Evolutionary conservation across 2,888 invertebrate genomes (phyloP).

Genomic region (Chymomyza procnemis): DNA sequence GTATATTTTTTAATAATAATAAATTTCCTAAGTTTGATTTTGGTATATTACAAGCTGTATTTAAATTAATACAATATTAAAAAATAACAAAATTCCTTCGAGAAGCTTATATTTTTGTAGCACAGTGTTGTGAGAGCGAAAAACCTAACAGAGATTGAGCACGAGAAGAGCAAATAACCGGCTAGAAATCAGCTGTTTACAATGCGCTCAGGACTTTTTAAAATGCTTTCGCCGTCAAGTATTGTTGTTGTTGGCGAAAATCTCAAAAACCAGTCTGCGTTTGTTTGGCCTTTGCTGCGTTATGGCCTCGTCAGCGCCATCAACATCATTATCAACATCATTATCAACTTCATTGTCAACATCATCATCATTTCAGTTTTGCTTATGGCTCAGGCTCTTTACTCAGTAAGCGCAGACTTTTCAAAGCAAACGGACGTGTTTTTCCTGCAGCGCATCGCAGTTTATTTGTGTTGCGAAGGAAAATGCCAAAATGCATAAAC

Average conservation of each 20-base stretch:
- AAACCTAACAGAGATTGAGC: not conserved
- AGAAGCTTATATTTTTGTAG: no score
- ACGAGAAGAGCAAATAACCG: not conserved
- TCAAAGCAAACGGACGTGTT: constrained; percentile 32
- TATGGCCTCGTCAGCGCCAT: constrained; percentile 14
- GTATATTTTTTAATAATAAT: no score
- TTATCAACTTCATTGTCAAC: constrained; percentile 4
- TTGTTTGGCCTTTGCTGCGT: constrained; percentile 20
- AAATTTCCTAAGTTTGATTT: no score
- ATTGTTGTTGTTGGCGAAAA: constrained; percentile 20
- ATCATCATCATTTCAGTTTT: not conserved
- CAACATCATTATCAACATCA: constrained; percentile 17
- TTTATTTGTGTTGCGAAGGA: not conserved
- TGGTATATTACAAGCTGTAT: no score
- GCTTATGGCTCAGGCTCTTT: constrained; percentile 21
- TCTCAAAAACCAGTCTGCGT: constrained; percentile 36
- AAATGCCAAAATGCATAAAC: not conserved
- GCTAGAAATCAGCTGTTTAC: constrained; percentile 50
- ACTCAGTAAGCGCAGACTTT: constrained; percentile 50
- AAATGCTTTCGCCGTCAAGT: constrained; percentile 15
- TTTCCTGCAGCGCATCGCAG: constrained; percentile 7
- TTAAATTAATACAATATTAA: no score
- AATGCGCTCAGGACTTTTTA: constrained; percentile 35
- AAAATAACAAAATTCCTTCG: no score
- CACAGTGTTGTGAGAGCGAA: not conserved